Percentiles rank a stretch among this genome's conserved stretches.
Evolutionary conservation across 2,797 vertebrate species (phyloP).

Genomic region (Girardinus metallicus): DNA sequence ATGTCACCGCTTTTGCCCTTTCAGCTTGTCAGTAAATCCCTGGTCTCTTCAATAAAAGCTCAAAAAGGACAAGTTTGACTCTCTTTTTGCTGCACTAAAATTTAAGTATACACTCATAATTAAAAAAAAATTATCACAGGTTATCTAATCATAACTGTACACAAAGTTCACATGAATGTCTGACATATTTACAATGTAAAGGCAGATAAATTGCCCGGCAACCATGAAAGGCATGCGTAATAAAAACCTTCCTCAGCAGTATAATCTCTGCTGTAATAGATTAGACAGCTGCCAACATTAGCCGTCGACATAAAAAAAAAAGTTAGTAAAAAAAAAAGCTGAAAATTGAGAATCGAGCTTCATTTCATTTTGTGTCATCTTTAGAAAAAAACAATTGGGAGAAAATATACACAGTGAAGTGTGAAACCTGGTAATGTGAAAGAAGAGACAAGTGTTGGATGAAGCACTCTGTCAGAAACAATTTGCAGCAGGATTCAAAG

Average conservation of each 20-base stretch:
- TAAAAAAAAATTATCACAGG: no score
- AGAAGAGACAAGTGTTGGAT: constrained; percentile 20
- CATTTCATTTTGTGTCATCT: neutral
- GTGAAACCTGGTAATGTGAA: constrained; percentile 8
- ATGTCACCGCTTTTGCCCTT: neutral
- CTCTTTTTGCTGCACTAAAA: neutral
- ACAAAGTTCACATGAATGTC: neutral
- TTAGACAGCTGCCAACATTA: neutral
- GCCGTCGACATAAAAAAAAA: neutral
- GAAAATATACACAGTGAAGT: neutral
- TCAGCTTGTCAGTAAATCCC: constrained; percentile 1
- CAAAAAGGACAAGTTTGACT: neutral
- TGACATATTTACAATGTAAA: neutral
- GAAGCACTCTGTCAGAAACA: constrained; percentile 30
- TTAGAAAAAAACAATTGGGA: neutral
- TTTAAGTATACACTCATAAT: neutral
- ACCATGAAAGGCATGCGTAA: neutral
- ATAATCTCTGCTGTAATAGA: neutral
- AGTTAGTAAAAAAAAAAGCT: neutral
- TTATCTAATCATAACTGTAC: neutral
- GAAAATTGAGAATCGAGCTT: neutral
- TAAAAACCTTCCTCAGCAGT: neutral
- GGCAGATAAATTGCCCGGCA: neutral
- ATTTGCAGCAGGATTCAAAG: constrained; percentile 76
- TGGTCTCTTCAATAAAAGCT: constrained; percentile 48